Base-by-base conservation (phyloP, 64 coral and sea anemone genomes). In the Actinia equina region DNA sequence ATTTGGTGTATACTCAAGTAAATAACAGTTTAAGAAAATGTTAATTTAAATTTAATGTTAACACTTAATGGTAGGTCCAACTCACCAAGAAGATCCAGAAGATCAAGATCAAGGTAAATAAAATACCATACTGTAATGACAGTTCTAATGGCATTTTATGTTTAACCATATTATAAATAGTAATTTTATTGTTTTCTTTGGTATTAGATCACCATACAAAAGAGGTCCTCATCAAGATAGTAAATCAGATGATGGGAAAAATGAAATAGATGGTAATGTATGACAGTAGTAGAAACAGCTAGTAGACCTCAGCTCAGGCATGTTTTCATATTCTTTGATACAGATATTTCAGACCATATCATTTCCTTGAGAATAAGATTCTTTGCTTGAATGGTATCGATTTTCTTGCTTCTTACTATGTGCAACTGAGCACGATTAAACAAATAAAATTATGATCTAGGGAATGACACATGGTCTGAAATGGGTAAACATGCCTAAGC, bases 1-100 rank as follows among this genome's bases (percentile, higher is more conserved):
- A 37, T 37, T 37, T 37, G 30, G 30, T 37, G 30, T 37, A 37
- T 0, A 37, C 30, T 37, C 30, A 37, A 37, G 1, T 37, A n/a
- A n/a, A 37, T 37, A 37, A 37, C 30, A 37, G 30, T 37, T 37
- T n/a, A n/a, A n/a, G n/a, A n/a, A n/a, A n/a, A n/a, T n/a, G n/a
- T n/a, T n/a, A n/a, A n/a, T 37, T 37, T 37, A 37, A 37, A 37
- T 0, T 37, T 37, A 37, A 37, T 37, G 30, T 37, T 37, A 37
- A 37, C 1, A 37, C 30, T 37, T 37, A 37, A 37, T 37, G 30
- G 30, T 37, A 95, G 94, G 53, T 95, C 94, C 3, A 86, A 87
- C 30, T 95, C 94, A 78, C 94, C 94, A 54, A 89, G 94, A 81
- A 87, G 60, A 51, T 89, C 89, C 6, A 82, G 63, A 44, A 92